These are phyloP conservation scores for Aphrophora alni DNA, from an alignment of 2,888 invertebrate genomes.

Conservation along the genomic window DNA sequence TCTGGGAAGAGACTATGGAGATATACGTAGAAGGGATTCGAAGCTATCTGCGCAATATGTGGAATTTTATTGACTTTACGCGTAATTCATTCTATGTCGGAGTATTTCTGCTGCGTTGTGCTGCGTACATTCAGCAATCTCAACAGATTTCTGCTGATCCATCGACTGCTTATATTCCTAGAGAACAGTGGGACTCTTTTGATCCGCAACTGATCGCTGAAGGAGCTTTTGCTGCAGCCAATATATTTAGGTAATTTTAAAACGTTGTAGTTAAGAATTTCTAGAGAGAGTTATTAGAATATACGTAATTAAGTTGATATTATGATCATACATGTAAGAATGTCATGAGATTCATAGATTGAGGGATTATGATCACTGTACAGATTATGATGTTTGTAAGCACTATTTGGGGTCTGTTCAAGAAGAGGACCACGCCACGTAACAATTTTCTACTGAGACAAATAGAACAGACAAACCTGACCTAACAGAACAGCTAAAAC, in stretches of 20 bases:
- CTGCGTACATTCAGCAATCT: constrained; percentile 78
- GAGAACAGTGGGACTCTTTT: constrained; percentile 90
- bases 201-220: constrained; percentile 94
- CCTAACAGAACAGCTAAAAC: too few relatives aligned
- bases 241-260: constrained; percentile 76
- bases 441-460: too few relatives aligned
- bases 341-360: too few relatives aligned
- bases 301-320: too few relatives aligned
- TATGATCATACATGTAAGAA: too few relatives aligned
- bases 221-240: constrained; percentile 93
- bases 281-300: too few relatives aligned
- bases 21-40: constrained; percentile 87
- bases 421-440: too few relatives aligned
- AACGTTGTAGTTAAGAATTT: too few relatives aligned
- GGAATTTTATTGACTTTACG: constrained; percentile 96
- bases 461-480: too few relatives aligned
- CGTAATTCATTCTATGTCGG: constrained; percentile 85
- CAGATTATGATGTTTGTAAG: too few relatives aligned
- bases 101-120: constrained; percentile 70
- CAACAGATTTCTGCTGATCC: constrained; percentile 72
- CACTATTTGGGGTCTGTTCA: too few relatives aligned
- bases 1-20: constrained; percentile 92
- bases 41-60: constrained; percentile 88
- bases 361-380: too few relatives aligned
- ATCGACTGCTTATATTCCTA: constrained; percentile 73